Conservation (phyloP, 2,113 vertebrate species). For the Seriola dumerili region DNA sequence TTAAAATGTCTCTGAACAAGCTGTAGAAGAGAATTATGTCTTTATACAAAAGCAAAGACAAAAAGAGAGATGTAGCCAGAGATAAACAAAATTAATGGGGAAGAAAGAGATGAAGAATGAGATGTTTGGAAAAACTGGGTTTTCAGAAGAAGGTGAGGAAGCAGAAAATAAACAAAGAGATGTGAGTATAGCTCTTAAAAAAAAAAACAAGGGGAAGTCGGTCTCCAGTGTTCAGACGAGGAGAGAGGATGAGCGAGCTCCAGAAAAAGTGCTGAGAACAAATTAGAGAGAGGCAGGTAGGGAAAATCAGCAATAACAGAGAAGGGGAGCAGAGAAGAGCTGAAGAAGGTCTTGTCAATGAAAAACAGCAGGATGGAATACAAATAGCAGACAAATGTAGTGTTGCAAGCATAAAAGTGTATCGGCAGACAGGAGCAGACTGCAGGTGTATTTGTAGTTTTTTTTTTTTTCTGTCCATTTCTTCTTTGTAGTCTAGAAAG, state of each 20-base stretch:
- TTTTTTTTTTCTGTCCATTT: neutral
- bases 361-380: conserved; percentile 14
- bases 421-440: conserved; percentile 9
- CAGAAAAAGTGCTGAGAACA: conserved; percentile 45
- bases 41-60: neutral
- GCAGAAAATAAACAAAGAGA: neutral
- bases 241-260: conserved; percentile 5
- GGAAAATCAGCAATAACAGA: conserved; percentile 31
- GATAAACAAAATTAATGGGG: neutral
- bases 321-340: neutral
- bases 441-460: neutral
- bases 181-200: neutral
- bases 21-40: neutral
- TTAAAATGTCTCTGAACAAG: neutral
- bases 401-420: neutral
- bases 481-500: neutral
- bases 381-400: conserved; percentile 7
- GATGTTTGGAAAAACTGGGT: neutral
- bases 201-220: neutral
- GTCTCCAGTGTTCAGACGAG: neutral
- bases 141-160: neutral
- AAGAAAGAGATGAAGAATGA: neutral
- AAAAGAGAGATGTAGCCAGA: neutral
- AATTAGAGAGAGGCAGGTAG: conserved; percentile 13
- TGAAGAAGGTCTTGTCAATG: conserved; percentile 33